phyloP scores from a whole-genome alignment of 2,113 vertebrate species.

The Petaurus breviceps region DNA sequence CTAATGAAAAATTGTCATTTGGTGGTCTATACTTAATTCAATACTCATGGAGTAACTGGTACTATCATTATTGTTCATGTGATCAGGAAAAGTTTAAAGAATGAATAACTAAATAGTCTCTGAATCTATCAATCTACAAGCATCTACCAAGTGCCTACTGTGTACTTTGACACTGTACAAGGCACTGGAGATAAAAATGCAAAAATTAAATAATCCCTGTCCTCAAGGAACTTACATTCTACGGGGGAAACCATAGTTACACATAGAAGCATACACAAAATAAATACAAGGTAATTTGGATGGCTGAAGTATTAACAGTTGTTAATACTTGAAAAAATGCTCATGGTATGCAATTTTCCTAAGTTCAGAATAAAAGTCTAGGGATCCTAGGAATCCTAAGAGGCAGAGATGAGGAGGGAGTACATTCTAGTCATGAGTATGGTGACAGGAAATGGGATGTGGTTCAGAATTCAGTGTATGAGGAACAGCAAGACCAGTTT shows the following conservation, averaged over 20 bases:
- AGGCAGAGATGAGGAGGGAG: not conserved
- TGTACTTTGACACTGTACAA: not conserved
- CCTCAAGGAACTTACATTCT: not conserved
- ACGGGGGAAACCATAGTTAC: not conserved
- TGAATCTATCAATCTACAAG: not conserved
- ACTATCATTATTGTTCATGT: conserved; percentile 30
- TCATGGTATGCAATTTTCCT: too few species aligned
- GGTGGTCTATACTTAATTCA: conserved; percentile 24
- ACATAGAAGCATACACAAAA: not conserved
- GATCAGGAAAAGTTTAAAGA: not conserved
- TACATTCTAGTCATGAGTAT: not conserved
- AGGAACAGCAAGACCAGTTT: not conserved
- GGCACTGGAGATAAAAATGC: not conserved
- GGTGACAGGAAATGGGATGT: not conserved
- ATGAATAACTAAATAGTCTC: not conserved
- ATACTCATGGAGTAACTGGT: conserved; percentile 34
- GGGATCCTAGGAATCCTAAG: not conserved
- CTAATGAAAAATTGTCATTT: conserved; percentile 60
- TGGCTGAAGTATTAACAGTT: not conserved
- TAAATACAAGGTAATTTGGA: not conserved
- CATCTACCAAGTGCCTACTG: not conserved
- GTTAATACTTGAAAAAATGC: too few species aligned
- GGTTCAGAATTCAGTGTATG: not conserved
- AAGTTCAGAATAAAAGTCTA: not conserved
- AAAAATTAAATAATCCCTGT: not conserved